A percentile compares a stretch with the other conserved stretches of the same genome.
Conservation (phyloP, 2,113 vertebrate species). For the Nyctibius bracteatus region DNA sequence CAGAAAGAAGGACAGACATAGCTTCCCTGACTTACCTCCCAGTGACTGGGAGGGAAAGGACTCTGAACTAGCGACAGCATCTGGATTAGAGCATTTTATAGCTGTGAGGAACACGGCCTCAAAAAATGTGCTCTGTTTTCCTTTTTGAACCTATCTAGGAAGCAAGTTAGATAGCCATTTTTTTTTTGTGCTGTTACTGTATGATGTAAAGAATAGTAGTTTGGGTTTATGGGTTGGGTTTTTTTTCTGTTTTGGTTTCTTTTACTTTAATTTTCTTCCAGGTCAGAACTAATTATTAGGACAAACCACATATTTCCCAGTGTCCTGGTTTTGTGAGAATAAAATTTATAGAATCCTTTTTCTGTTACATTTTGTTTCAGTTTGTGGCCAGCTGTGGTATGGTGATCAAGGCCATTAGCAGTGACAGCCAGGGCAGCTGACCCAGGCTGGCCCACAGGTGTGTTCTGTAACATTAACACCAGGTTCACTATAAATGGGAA, state of each 20-base stretch:
- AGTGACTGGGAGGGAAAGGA: accelerated
- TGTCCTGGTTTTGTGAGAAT: no score
- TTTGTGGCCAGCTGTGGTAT: no score
- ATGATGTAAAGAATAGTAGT: not conserved
- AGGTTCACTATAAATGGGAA: no score
- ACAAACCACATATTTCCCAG: not conserved
- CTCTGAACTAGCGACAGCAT: not conserved
- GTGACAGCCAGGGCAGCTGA: no score
- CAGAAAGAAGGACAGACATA: not conserved
- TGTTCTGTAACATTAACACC: no score
- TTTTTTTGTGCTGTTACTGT: not conserved
- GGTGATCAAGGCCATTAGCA: no score
- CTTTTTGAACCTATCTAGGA: not conserved
- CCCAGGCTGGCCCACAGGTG: no score
- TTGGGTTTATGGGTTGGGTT: not conserved
- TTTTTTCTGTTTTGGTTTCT: not conserved
- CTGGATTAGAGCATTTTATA: not conserved
- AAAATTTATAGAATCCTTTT: no score
- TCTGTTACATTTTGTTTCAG: no score
- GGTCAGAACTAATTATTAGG: not conserved
- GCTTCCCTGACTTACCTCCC: not conserved
- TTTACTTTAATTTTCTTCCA: not conserved
- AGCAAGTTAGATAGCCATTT: not conserved
- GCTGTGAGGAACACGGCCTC: not conserved
- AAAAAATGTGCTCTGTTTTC: not conserved